Evolutionary conservation across 2,797 vertebrate species (phyloP).

Genomic region (Neoniphon sammara): DNA sequence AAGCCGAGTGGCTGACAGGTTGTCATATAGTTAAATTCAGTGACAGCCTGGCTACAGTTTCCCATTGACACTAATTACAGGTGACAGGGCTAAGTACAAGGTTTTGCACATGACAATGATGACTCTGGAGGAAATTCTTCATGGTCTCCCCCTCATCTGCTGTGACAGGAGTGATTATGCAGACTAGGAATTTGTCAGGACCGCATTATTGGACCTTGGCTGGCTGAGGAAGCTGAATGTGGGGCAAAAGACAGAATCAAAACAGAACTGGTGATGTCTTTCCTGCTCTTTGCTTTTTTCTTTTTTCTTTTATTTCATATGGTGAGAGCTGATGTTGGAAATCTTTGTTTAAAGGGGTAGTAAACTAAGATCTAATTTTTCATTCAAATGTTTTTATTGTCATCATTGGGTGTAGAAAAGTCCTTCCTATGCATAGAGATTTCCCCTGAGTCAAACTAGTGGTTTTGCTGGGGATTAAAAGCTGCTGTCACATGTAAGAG

Average conservation of each 20-base stretch:
- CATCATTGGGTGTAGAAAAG: no score
- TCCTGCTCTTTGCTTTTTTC: background rate
- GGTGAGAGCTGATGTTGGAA: background rate
- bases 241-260: slow-evolving; percentile 23
- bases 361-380: no score
- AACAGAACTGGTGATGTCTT: background rate
- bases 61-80: slow-evolving; percentile 79
- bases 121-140: slow-evolving; percentile 77
- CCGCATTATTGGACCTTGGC: slow-evolving; percentile 31
- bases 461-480: no score
- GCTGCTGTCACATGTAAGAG: no score
- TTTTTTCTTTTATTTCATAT: background rate
- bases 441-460: no score
- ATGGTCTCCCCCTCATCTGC: slow-evolving; percentile 57
- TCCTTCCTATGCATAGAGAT: no score
- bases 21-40: slow-evolving; percentile 72
- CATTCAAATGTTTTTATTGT: no score
- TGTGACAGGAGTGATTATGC: slow-evolving; percentile 78
- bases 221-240: slow-evolving; percentile 25
- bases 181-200: slow-evolving; percentile 60
- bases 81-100: slow-evolving; percentile 80
- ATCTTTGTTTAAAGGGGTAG: background rate
- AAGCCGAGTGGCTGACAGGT: slow-evolving; percentile 59
- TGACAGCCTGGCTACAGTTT: slow-evolving; percentile 64
- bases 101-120: slow-evolving; percentile 72